A percentile compares a stretch with the other conserved stretches of the same genome.
Evolutionary conservation across 2,888 invertebrate species (phyloP).

Genomic region (Chymomyza caudatula): DNA sequence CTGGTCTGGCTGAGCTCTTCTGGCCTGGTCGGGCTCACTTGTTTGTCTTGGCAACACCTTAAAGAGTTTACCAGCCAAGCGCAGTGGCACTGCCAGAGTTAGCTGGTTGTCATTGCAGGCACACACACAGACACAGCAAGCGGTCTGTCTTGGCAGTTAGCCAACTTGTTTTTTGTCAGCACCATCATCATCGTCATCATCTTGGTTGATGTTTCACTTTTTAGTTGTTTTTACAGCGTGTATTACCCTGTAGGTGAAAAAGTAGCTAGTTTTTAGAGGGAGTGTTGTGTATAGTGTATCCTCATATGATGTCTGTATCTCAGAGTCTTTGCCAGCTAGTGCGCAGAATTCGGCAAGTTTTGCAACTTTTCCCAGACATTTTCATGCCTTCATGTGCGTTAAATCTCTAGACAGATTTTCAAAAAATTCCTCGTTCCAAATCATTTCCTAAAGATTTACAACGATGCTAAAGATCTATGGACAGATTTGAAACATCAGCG

Average conservation of each 20-base stretch:
- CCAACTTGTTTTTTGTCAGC: conserved; percentile 14
- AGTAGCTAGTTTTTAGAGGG: background rate
- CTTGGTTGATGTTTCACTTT: conserved; percentile 30
- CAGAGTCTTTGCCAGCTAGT: too few relatives aligned
- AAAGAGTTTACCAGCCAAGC: conserved; percentile 47
- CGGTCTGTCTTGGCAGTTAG: conserved; percentile 45
- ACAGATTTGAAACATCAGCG: too few relatives aligned
- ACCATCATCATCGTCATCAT: conserved; percentile 25
- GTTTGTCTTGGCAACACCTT: conserved; percentile 68
- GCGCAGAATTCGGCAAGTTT: too few relatives aligned
- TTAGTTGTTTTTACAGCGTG: conserved; percentile 13
- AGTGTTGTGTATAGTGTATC: too few relatives aligned
- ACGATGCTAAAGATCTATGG: too few relatives aligned
- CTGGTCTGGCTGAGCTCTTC: conserved; percentile 1
- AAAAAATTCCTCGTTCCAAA: too few relatives aligned
- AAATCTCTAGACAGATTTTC: too few relatives aligned
- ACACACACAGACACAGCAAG: conserved; percentile 54
- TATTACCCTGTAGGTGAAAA: background rate
- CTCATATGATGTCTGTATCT: too few relatives aligned
- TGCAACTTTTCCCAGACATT: background rate
- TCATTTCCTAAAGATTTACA: too few relatives aligned
- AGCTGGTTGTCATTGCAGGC: background rate
- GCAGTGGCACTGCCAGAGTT: background rate
- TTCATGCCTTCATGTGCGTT: too few relatives aligned
- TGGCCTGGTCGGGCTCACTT: conserved; percentile 29